These are phyloP conservation scores for Phaethon lepturus DNA, from an alignment of 2,113 vertebrate species.

Conservation along the genomic window DNA sequence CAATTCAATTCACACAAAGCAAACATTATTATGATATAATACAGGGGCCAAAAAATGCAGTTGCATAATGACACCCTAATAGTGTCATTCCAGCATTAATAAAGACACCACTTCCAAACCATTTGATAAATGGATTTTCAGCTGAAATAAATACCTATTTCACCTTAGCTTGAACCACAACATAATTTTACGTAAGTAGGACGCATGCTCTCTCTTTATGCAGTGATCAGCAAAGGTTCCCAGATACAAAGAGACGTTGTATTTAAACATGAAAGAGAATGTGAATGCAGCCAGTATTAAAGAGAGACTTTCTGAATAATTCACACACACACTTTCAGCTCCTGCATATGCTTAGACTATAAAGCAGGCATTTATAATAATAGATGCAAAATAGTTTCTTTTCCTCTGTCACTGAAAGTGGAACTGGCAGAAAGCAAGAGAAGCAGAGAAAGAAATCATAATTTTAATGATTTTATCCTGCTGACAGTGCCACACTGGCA, in stretches of 20 bases:
- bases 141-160: too few relatives aligned
- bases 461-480: neutral
- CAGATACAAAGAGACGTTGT: conserved; percentile 3
- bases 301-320: conserved; percentile 53
- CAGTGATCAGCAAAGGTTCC: neutral
- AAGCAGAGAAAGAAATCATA: neutral
- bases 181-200: neutral
- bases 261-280: conserved; percentile 12
- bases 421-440: neutral
- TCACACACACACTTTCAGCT: neutral
- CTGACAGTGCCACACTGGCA: neutral
- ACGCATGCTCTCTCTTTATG: neutral
- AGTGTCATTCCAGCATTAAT: neutral
- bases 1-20: neutral
- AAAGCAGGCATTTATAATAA: conserved; percentile 21
- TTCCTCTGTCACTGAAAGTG: neutral
- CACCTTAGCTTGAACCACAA: conserved; percentile 13
- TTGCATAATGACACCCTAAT: neutral
- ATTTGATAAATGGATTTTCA: too few relatives aligned
- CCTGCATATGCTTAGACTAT: conserved; percentile 13
- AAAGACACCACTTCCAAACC: neutral
- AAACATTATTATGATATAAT: neutral
- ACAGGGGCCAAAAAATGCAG: neutral
- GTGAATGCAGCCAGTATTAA: neutral
- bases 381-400: neutral